Evolutionary conservation across 2,797 vertebrate species (phyloP).

Genomic region (Corythornis leucogaster): DNA sequence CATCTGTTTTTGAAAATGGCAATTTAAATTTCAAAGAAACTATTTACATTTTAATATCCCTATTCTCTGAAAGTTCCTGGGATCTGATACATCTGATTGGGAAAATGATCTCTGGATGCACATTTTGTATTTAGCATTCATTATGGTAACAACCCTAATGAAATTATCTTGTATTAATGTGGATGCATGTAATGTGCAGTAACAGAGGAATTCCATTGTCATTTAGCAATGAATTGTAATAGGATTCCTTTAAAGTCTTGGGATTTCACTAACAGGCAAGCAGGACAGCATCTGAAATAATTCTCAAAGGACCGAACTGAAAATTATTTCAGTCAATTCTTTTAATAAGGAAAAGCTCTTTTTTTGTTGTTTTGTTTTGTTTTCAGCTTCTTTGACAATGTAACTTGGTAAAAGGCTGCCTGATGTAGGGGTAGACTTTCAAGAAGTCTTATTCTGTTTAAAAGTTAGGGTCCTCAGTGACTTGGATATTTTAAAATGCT

Average conservation of each 20-base stretch:
- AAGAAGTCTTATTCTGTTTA: not conserved
- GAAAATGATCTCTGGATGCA: constrained; percentile 22
- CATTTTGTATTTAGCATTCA: constrained; percentile 15
- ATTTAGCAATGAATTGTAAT: not conserved
- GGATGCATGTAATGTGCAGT: not conserved
- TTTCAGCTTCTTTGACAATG: not conserved
- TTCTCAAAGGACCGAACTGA: not conserved
- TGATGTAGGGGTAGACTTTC: not conserved
- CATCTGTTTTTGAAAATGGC: constrained; percentile 16
- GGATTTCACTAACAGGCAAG: not conserved
- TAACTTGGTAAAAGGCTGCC: not conserved
- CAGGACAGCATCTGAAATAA: not conserved
- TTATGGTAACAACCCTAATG: constrained; percentile 1
- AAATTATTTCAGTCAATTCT: not conserved
- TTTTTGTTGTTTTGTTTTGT: not conserved
- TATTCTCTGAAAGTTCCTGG: constrained; percentile 18
- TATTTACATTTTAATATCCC: constrained; percentile 46
- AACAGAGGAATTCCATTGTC: constrained; percentile 7
- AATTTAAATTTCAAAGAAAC: constrained; percentile 44
- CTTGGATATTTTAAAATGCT: not conserved
- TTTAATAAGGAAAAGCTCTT: not conserved
- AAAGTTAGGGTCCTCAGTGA: not conserved
- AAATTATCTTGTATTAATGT: constrained; percentile 24
- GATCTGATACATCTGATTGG: constrained; percentile 32
- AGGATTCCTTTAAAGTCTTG: not conserved